Base-by-base conservation (phyloP, 23 tunicate species). In the Trididemnum clinides region DNA sequence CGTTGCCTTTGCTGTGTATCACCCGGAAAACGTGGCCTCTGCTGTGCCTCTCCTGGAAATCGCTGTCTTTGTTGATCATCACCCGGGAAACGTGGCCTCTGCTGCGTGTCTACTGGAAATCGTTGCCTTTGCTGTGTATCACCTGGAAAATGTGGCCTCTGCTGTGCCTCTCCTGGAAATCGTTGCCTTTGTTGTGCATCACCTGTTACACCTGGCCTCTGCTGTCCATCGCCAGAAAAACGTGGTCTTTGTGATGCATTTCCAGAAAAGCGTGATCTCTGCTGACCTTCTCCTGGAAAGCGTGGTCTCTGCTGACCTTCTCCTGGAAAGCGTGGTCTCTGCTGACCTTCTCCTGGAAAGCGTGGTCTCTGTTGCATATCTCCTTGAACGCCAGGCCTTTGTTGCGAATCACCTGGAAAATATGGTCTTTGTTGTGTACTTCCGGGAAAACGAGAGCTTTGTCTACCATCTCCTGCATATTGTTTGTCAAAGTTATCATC, bases 31-130 rank as follows among this genome's bases (percentile, higher is more conserved):
- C 80, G n/a, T 19, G 54, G 33, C 7, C 80, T 36, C 38, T 19
- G 80, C 28, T 73, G 80, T 5, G 12, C 4, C 37, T 37, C 57
- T 1, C 80, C 80, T 3, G 83, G 83, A 31, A 78, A 51, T 50
- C 83, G 35, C 29, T 23, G 66, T 20, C 75, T 29, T 66, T 30
- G 75, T 28, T 66, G 36, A 6, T 36, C 2, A 28, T 29, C 75
- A 27, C 75, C 75, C 3, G 75, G 75, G 4, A 66, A 6, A 6
- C 75, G 28, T 66, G 75, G 75, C 35, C 75, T 28, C 30, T 66
- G 75, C n/a, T 66, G 34, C 6, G 34, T 10, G n/a, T 66, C 36
- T 10, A 34, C 75, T 3, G 75, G 36, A 66, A 31, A 29, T 6
- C 35, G 35, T 29, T 6, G 2, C 35, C 35, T 28, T 15, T n/a